Base-by-base conservation (phyloP, 2,113 vertebrate genomes). In the Choloepus hoffmanni region DNA sequence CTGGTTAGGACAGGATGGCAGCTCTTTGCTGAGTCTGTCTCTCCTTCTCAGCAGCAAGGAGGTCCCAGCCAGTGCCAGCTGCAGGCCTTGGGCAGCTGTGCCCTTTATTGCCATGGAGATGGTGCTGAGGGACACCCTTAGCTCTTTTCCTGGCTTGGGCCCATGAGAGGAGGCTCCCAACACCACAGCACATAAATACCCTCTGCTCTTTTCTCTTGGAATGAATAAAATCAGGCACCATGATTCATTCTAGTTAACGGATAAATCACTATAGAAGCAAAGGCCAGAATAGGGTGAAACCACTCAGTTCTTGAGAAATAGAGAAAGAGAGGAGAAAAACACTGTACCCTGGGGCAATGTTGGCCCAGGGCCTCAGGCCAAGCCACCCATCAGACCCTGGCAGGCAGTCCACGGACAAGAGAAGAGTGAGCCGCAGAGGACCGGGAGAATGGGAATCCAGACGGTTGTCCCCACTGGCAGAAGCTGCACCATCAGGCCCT, bases 211-310 rank as follows among this genome's bases (percentile, higher is more conserved):
- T 98, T 96, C 96, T 90, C 84, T 53, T 78, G 93, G 96, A 92
- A 92, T 4, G 92, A 93, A 96, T 96, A 93, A 93, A 96, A 92
- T 0, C 94, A 48, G 4, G 87, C 97, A 95, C 90, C 30, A 11
- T 98, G 98, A 98, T 95, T 98, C 98, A 98, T 55, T 85, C 78
- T 97, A 97, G 97, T 97, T 97, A 88, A 90, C 97, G 87, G 18
- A 94, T 86, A 97, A 98, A 96, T 97, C 97, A 83, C 95, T 86
- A 50, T 93, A 63, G 92, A 74, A 96, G 96, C 77, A 68, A 93
- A 97, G 92, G 70, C 33, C 60, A 77, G 48, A 62, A 55, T 63
- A 72, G 91, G 8, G 65, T 72, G 96, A 97, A 91, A 85, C 96
- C 23, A 18, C 63, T 43, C 93, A 63, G 48, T 0, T 0, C n/a